These are phyloP conservation scores for Shargacucullia verbasci DNA, from an alignment of 2,888 invertebrate genomes.

Conservation along the genomic window DNA sequence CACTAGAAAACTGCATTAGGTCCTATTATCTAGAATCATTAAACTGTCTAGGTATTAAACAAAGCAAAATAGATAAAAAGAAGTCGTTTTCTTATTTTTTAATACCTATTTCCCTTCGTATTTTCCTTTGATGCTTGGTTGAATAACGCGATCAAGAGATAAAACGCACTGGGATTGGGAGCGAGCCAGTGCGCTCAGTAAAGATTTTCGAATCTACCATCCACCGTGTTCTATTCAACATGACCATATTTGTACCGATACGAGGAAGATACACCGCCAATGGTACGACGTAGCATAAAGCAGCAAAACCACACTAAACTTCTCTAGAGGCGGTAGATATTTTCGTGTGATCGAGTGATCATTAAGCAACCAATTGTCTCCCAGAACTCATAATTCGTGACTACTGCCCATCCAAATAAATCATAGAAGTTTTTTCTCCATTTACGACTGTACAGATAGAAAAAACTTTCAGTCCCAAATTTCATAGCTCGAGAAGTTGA, in stretches of 20 bases:
- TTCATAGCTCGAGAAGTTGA: no score
- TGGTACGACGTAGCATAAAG: background rate
- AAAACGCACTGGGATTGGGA: constrained; percentile 78
- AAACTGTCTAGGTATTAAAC: constrained; percentile 50
- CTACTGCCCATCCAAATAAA: no score
- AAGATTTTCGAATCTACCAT: constrained; percentile 69
- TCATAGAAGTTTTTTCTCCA: no score
- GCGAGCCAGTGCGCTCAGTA: constrained; percentile 70
- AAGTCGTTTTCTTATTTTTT: constrained; percentile 77
- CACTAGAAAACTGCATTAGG: no score
- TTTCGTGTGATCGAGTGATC: no score
- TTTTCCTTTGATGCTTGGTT: constrained; percentile 85
- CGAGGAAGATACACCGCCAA: constrained; percentile 35
- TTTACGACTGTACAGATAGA: no score
- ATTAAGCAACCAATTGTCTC: no score
- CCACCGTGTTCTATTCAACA: constrained; percentile 69
- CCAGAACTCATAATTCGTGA: no score
- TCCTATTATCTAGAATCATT: constrained; percentile 53
- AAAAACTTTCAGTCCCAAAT: no score
- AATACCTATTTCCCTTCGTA: constrained; percentile 75
- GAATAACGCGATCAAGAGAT: constrained; percentile 87
- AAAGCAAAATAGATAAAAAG: constrained; percentile 76
- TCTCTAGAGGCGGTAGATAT: no score
- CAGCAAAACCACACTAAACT: no score
- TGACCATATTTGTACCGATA: constrained; percentile 63